A percentile compares a stretch with the other conserved stretches of the same genome.
These are phyloP conservation scores for Drosophila paucipuncta DNA, from an alignment of 2,888 invertebrate species.

Conservation along the genomic window DNA sequence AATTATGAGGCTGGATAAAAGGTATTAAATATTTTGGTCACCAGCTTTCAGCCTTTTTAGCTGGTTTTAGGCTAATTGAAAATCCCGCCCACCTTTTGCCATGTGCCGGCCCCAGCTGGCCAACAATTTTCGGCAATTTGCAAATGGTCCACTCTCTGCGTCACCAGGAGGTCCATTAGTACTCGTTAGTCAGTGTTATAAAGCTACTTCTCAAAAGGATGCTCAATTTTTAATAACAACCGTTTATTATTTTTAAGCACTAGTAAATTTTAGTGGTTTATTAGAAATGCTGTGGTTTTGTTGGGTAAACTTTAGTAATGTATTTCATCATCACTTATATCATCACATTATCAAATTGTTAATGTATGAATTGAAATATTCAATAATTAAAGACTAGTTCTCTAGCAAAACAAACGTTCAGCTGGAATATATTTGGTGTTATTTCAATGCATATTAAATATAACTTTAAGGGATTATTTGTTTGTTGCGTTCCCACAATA, in stretches of 20 bases:
- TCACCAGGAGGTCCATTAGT: slow-evolving; percentile 37
- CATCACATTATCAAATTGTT: too few relatives aligned
- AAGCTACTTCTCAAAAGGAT: slow-evolving; percentile 20
- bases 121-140: slow-evolving; percentile 59
- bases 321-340: background rate
- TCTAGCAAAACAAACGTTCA: background rate
- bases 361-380: background rate
- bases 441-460: background rate
- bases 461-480: background rate
- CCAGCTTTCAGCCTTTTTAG: slow-evolving; percentile 47
- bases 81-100: slow-evolving; percentile 37
- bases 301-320: background rate
- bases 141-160: slow-evolving; percentile 43
- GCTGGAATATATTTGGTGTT: background rate
- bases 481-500: background rate
- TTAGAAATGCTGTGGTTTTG: background rate
- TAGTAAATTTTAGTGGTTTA: slow-evolving; percentile 3
- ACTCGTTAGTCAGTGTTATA: slow-evolving; percentile 9
- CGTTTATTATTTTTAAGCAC: slow-evolving; percentile 23
- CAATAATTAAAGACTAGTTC: background rate
- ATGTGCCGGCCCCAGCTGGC: slow-evolving; percentile 43
- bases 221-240: slow-evolving; percentile 28
- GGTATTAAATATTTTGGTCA: slow-evolving; percentile 78
- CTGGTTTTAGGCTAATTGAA: slow-evolving; percentile 82
- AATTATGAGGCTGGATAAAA: slow-evolving; percentile 83